Evolutionary conservation across 2,888 invertebrate species (phyloP), one percentile per base, ranked within the genome.

Genomic region (Leptopilina myrica): DNA sequence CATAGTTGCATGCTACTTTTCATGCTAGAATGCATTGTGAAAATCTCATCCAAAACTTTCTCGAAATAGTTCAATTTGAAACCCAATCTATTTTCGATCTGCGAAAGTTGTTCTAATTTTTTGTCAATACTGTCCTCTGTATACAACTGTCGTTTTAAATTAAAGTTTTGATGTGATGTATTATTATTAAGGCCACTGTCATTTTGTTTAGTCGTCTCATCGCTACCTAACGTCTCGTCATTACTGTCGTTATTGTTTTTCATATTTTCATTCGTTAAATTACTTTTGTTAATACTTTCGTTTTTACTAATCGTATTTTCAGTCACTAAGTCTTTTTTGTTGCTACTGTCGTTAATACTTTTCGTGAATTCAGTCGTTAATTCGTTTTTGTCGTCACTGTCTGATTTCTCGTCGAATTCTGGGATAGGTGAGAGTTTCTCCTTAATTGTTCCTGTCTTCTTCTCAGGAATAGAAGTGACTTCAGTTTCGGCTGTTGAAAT

Each of bases 1-100:
- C 20, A 20, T 2, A 46, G 5, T 53, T 46, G 49, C 73, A 73
- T 73, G 46, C 15, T 73, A 2, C 49, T 53, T 73, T 73, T 49
- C 73, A 73, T 73, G 9, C 46, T 14, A n/a, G 46, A 20, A 20
- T 73, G 73, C 49, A 73, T 46, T 12, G 43, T 53, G 6, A 46
- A 49, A 15, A 53, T 49, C 8, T 8, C 7, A 11, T 73, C 46
- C 12, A 73, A 12, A 26, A 46, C 26, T 5, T 26, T 8, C 11
- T 73, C 73, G 8, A 73, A 3, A 26, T 33, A 40, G 14, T 14
- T n/a, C 33, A 66, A n/a, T 43, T 46, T 33, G 3, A n/a, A 33
- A 53, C 43, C 7, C 43, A 43, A 5, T 43, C 43, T 43, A 43
- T 7, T 7, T 43, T 43, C 43, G 7, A 43, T 7, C 7, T 43